A percentile compares a stretch with the other conserved stretches of the same genome.
These are phyloP conservation scores for Eriocheir sinensis DNA, from an alignment of 1,140 invertebrate genomes.

Conservation along the genomic window DNA sequence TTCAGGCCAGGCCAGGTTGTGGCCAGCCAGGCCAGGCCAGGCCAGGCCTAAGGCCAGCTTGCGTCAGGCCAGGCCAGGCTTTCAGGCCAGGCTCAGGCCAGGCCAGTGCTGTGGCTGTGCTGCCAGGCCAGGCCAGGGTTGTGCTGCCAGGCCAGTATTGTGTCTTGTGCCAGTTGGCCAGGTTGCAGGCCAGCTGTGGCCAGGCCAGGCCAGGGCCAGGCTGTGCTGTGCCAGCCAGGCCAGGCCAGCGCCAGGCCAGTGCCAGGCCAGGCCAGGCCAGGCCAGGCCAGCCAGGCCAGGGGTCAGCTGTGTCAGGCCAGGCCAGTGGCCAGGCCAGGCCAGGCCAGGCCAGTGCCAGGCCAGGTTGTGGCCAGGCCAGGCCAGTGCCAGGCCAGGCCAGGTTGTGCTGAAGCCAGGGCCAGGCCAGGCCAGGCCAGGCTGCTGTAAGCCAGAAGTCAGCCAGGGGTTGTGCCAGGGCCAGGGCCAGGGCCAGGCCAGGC, in stretches of 20 bases:
- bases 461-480: conserved; percentile 62
- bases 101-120: not conserved
- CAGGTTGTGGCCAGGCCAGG: conserved; percentile 65
- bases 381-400: not conserved
- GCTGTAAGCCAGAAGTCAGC: conserved; percentile 40
- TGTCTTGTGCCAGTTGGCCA: not conserved
- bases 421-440: conserved; percentile 54
- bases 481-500: conserved; percentile 53
- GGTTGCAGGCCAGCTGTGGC: conserved; percentile 44
- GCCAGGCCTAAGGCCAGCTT: conserved; percentile 46
- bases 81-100: conserved; percentile 51
- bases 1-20: conserved; percentile 49
- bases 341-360: conserved; percentile 66
- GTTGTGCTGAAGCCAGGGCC: conserved; percentile 71
- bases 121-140: not conserved
- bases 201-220: conserved; percentile 21
- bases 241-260: conserved; percentile 64
- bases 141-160: conserved; percentile 57
- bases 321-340: conserved; percentile 73
- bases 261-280: conserved; percentile 71
- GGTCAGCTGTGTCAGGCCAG: conserved; percentile 70
- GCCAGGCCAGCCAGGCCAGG: conserved; percentile 76
- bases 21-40: conserved; percentile 67
- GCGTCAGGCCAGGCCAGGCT: conserved; percentile 65
- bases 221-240: conserved; percentile 55